Conservation (phyloP, 2,113 vertebrate species). For the Capricornis sumatraensis region DNA sequence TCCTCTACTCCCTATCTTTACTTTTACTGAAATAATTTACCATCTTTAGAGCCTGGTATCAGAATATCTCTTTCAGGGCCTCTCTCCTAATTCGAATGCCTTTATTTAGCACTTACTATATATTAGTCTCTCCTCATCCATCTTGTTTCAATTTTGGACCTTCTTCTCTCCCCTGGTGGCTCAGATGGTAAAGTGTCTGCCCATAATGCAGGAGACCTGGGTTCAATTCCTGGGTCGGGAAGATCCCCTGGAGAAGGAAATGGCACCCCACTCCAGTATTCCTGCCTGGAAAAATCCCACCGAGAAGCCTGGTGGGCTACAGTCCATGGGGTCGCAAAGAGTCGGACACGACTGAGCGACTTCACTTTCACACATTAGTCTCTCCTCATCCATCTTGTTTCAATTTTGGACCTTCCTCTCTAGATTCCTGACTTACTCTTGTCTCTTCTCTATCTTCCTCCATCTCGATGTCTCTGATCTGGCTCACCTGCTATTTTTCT, state of each 20-base stretch:
- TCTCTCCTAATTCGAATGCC: background rate
- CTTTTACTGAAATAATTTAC: background rate
- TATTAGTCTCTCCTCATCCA: background rate
- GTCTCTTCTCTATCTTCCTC: background rate
- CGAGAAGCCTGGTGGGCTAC: no score
- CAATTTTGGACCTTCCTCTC: no score
- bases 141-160: background rate
- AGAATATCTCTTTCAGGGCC: background rate
- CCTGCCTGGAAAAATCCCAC: no score
- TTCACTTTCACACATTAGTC: no score
- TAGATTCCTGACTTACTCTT: background rate
- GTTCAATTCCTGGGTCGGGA: no score
- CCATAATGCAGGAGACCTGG: rapidly evolving
- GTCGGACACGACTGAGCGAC: no score
- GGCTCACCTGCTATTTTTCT: background rate
- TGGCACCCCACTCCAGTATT: no score
- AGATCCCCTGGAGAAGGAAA: no score
- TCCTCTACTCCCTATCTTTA: background rate
- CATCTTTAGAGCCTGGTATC: background rate
- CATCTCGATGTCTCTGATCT: background rate
- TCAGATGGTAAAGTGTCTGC: no score
- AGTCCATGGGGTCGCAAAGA: no score
- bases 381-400: no score
- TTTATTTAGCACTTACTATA: background rate
- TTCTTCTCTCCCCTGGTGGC: background rate